A percentile compares a stretch with the other conserved stretches of the same genome.
phyloP scores from a whole-genome alignment of 2,888 invertebrate genomes.

The Cantharis rufa region DNA sequence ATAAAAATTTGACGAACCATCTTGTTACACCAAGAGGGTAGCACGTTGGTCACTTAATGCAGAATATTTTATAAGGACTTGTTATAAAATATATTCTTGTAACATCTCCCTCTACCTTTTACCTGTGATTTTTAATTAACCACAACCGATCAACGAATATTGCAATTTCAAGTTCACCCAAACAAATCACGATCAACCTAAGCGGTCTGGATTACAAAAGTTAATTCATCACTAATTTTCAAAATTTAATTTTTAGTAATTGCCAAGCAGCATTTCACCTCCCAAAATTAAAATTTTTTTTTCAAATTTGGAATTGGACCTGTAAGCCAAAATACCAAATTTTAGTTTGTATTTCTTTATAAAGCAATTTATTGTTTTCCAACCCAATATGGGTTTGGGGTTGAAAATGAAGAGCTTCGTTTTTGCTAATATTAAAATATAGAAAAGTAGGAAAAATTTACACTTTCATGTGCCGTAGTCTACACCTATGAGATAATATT shows the following conservation, averaged over 20 bases:
- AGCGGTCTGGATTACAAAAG: not conserved
- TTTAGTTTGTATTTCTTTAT: not conserved
- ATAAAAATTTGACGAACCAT: slow-evolving; percentile 42
- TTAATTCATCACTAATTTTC: not conserved
- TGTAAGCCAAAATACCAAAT: not conserved
- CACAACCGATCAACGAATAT: slow-evolving; percentile 31
- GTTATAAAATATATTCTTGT: slow-evolving; percentile 47
- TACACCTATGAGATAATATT: slow-evolving; percentile 27
- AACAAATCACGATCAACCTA: not conserved
- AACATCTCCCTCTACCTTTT: slow-evolving; percentile 34
- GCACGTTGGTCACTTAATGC: slow-evolving; percentile 45
- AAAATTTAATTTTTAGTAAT: not conserved
- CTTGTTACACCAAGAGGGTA: slow-evolving; percentile 24
- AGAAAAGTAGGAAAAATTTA: not conserved
- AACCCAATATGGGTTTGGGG: not conserved
- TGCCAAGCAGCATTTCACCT: not conserved
- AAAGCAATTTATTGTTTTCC: not conserved
- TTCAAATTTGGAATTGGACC: not conserved
- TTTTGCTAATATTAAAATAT: not conserved
- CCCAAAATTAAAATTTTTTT: not conserved
- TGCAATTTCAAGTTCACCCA: slow-evolving; percentile 8
- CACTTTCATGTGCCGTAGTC: not conserved
- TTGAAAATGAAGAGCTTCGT: not conserved
- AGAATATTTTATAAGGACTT: slow-evolving; percentile 50
- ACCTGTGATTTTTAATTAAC: slow-evolving; percentile 33